phyloP scores from a whole-genome alignment of 92 coral and sea anemone genomes.

The Siderastrea siderea region DNA sequence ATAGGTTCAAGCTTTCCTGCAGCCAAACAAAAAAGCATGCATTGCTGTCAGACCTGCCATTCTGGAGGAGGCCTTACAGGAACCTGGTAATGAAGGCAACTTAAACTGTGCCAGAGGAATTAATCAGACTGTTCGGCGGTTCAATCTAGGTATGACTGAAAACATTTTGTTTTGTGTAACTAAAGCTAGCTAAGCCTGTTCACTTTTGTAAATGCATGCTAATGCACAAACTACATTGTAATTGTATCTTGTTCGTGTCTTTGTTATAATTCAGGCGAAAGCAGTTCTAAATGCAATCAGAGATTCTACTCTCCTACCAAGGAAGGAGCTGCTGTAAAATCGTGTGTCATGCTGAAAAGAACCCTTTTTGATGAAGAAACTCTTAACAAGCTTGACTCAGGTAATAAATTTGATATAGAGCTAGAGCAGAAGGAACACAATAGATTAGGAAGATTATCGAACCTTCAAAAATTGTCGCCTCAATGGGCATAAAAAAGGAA shows the following conservation, averaged over 20 bases:
- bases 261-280: constrained; percentile 7
- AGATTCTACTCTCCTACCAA: neutral
- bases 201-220: constrained; percentile 5
- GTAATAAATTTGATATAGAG: constrained; percentile 7
- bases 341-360: neutral
- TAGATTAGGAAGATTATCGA: neutral
- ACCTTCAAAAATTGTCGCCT: neutral
- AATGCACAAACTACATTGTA: neutral
- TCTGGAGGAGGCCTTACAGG: too few species aligned
- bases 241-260: neutral
- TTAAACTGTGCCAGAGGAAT: constrained; percentile 21
- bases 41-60: neutral
- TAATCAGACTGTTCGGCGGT: constrained; percentile 2
- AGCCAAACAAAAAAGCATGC: constrained; percentile 31
- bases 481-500: neutral
- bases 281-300: constrained; percentile 6
- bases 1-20: constrained; percentile 30
- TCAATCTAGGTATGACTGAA: neutral
- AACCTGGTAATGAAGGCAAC: neutral
- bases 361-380: constrained; percentile 2
- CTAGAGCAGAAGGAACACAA: neutral
- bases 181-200: neutral
- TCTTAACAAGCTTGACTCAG: constrained; percentile 8
- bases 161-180: neutral
- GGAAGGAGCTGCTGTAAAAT: too few species aligned